Conservation (phyloP, 2,113 vertebrate genomes). For the Sclerurus mexicanus region DNA sequence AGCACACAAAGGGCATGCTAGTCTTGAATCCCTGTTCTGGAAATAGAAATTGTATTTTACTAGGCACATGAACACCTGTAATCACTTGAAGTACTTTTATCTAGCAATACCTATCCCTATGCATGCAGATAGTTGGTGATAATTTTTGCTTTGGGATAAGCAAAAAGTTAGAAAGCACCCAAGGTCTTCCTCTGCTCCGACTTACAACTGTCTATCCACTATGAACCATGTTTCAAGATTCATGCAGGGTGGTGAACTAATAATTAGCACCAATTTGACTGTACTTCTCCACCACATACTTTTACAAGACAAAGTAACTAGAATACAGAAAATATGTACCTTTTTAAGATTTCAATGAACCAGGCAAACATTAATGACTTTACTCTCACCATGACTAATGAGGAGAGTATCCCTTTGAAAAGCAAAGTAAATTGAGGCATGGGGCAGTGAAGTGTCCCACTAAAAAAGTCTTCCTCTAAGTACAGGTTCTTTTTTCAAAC, state of each 20-base stretch:
- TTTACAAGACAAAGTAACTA: not conserved
- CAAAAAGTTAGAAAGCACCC: not conserved
- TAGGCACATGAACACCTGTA: not conserved
- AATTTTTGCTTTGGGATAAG: not conserved
- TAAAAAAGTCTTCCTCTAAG: not conserved
- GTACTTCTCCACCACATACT: not conserved
- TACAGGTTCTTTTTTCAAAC: not conserved
- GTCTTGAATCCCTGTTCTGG: not conserved
- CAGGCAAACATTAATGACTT: not conserved
- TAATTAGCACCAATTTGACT: not conserved
- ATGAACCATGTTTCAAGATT: fast-evolving
- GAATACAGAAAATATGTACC: not conserved
- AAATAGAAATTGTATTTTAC: not conserved
- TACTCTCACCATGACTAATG: not conserved
- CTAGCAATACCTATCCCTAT: not conserved
- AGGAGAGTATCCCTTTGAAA: not conserved
- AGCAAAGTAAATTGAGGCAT: not conserved
- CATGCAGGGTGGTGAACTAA: not conserved
- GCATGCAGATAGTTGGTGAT: not conserved
- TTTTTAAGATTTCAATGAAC: not conserved
- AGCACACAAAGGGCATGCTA: not conserved
- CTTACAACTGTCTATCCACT: not conserved
- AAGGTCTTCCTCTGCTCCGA: not conserved
- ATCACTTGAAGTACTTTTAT: not conserved
- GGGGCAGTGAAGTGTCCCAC: not conserved